Percentiles rank a stretch among this genome's conserved stretches.
Conservation (phyloP, 2,797 vertebrate species). For the Mormyrus proboscirostris region DNA sequence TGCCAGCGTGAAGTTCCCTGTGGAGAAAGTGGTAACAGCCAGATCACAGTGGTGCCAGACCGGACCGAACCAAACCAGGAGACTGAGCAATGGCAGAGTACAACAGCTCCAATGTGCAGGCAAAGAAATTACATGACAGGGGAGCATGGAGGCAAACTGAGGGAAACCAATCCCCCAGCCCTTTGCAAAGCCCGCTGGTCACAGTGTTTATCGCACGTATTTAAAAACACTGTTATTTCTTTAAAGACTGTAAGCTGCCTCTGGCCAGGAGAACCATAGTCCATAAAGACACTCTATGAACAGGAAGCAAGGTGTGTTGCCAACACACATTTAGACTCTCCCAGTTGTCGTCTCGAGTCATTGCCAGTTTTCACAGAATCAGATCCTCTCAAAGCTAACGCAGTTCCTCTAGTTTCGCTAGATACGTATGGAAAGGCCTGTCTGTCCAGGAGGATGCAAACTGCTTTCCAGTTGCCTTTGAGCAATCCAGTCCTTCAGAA, state of each 20-base stretch:
- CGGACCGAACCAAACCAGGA: not conserved
- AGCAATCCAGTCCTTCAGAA: not conserved
- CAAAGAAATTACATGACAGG: not conserved
- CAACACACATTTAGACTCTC: not conserved
- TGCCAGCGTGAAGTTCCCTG: constrained; percentile 71
- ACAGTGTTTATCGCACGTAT: not conserved
- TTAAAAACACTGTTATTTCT: not conserved
- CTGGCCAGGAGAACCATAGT: not conserved
- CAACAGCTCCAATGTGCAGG: not conserved
- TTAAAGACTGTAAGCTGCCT: not conserved
- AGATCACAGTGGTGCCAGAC: not conserved
- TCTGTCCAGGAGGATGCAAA: not conserved
- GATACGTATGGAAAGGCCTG: not conserved
- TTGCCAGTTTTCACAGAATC: not conserved
- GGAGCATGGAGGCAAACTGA: not conserved
- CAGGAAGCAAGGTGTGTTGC: not conserved
- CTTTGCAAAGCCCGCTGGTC: not conserved
- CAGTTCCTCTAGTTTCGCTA: not conserved
- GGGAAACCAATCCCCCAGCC: not conserved
- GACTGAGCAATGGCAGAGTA: not conserved
- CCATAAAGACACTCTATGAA: not conserved
- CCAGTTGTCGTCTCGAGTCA: not conserved
- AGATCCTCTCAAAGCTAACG: not conserved
- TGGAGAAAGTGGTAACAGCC: not conserved
- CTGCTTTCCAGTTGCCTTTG: not conserved